These are phyloP conservation scores for Kryptolebias marmoratus DNA, from an alignment of 2,113 vertebrate species.

Conservation along the genomic window DNA sequence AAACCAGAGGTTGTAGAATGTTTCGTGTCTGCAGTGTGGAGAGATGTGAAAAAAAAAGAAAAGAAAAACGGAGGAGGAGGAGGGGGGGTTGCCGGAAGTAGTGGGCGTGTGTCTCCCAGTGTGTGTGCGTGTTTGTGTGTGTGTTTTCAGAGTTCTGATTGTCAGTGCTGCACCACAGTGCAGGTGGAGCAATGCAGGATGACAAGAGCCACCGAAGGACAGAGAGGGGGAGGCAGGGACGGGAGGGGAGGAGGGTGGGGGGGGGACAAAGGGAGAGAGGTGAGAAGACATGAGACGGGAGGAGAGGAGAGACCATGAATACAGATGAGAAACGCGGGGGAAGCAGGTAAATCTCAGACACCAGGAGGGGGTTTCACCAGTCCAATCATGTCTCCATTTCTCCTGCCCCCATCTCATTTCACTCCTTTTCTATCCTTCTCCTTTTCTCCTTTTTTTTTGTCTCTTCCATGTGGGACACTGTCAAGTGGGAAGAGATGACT, in stretches of 20 bases:
- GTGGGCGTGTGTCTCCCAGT: slow-evolving; percentile 77
- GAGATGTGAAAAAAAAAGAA: slow-evolving; percentile 50
- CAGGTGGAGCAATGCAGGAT: slow-evolving; percentile 77
- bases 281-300: slow-evolving; percentile 67
- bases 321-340: slow-evolving; percentile 74
- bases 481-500: slow-evolving; percentile 72
- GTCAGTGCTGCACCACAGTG: slow-evolving; percentile 73
- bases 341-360: slow-evolving; percentile 74
- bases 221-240: slow-evolving; percentile 45
- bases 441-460: slow-evolving; percentile 7
- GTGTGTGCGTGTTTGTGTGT: slow-evolving; percentile 51
- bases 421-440: slow-evolving; percentile 16
- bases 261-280: slow-evolving; percentile 47
- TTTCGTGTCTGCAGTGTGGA: slow-evolving; percentile 75
- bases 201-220: slow-evolving; percentile 63
- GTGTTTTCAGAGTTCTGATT: slow-evolving; percentile 66
- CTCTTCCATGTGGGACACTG: slow-evolving; percentile 48
- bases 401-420: slow-evolving; percentile 49
- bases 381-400: slow-evolving; percentile 63
- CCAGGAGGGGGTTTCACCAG: slow-evolving; percentile 73
- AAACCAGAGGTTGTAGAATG: slow-evolving; percentile 71
- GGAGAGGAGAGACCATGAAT: slow-evolving; percentile 68
- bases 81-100: slow-evolving; percentile 71
- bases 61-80: slow-evolving; percentile 39
- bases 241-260: slow-evolving; percentile 7